phyloP scores from a whole-genome alignment of 2,113 vertebrate species.

The Balaeniceps rex region DNA sequence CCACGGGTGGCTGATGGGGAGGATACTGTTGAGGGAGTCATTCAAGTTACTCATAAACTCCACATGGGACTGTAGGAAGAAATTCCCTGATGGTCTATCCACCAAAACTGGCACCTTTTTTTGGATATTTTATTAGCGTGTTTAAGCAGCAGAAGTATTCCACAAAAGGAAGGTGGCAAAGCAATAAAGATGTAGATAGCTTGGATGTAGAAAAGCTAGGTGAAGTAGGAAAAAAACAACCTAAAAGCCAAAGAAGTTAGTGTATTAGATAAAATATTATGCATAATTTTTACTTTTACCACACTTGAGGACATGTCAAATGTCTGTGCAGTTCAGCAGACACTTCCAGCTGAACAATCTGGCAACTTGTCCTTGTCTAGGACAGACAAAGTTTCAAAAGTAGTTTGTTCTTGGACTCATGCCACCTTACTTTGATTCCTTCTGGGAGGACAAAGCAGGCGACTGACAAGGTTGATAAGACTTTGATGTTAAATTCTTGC shows the following conservation, averaged over 20 bases:
- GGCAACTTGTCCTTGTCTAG: background rate
- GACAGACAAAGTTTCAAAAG: background rate
- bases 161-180: background rate
- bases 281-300: background rate
- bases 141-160: background rate
- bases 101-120: background rate
- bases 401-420: background rate
- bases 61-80: background rate
- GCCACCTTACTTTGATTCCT: background rate
- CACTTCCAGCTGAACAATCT: conserved; percentile 14
- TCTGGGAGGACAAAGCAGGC: background rate
- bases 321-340: background rate
- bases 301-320: background rate
- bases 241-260: background rate
- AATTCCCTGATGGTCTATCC: background rate
- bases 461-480: conserved; percentile 10
- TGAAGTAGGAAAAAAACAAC: background rate
- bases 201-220: background rate
- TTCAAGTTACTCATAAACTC: background rate
- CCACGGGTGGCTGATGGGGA: background rate
- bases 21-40: background rate
- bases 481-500: background rate
- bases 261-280: background rate
- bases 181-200: background rate
- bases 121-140: background rate